Conservation (phyloP, 2,797 vertebrate genomes). For the Gymnocypris eckloni region DNA sequence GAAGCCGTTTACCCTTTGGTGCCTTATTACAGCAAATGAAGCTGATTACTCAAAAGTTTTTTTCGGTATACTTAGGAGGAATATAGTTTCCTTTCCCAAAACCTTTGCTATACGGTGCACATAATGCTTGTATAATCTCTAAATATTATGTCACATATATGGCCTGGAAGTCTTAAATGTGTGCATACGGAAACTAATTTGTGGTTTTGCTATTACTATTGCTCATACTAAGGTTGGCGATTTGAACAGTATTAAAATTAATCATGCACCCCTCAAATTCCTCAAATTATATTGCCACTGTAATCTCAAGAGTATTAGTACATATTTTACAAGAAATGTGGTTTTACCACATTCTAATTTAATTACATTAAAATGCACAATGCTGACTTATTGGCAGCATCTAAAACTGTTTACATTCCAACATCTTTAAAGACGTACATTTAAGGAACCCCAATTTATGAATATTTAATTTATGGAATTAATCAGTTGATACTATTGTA, state of each 20-base stretch:
- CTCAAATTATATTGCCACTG: background rate
- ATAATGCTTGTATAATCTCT: slow-evolving; percentile 20
- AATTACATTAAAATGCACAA: background rate
- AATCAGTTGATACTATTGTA: background rate
- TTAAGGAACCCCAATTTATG: background rate
- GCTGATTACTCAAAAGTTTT: slow-evolving; percentile 39
- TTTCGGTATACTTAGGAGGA: background rate
- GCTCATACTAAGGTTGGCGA: background rate
- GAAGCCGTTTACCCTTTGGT: slow-evolving; percentile 41
- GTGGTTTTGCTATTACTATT: background rate
- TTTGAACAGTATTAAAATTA: slow-evolving; percentile 11
- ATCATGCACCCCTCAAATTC: background rate
- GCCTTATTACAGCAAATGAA: slow-evolving; percentile 37
- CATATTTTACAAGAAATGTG: background rate
- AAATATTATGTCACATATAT: background rate
- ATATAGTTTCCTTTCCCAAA: background rate
- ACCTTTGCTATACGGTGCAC: background rate
- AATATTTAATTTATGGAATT: background rate
- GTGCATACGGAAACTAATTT: background rate
- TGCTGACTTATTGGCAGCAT: background rate
- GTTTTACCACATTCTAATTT: background rate
- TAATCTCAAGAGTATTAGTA: background rate
- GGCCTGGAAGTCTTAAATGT: background rate
- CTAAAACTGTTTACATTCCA: background rate
- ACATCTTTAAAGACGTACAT: background rate